Conservation (phyloP, 2,113 vertebrate genomes). For the Macquaria australasica region DNA sequence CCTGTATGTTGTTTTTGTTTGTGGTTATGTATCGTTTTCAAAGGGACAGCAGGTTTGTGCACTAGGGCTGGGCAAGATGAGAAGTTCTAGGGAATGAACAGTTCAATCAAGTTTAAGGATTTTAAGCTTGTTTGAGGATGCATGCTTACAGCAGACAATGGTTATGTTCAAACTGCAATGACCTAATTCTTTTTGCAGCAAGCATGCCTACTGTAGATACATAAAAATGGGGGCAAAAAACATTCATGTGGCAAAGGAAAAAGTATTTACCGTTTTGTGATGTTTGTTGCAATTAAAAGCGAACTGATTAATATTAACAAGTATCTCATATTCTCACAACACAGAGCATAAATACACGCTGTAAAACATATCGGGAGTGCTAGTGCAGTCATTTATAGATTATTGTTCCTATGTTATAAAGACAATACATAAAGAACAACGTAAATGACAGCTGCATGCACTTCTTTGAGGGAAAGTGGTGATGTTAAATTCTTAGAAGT, state of each 20-base stretch:
- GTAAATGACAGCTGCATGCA: not conserved
- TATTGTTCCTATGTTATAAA: not conserved
- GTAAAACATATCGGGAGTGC: not conserved
- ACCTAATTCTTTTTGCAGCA: slow-evolving; percentile 36
- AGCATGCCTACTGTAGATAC: slow-evolving; percentile 47
- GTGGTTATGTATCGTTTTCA: slow-evolving; percentile 82
- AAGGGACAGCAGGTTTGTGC: slow-evolving; percentile 81
- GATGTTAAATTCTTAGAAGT: slow-evolving; percentile 24
- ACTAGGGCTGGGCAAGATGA: slow-evolving; percentile 70
- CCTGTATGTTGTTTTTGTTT: slow-evolving; percentile 48
- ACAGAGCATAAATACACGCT: not conserved
- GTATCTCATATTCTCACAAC: not conserved
- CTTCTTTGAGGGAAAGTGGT: not conserved
- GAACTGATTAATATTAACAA: not conserved
- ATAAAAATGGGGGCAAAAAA: slow-evolving; percentile 14
- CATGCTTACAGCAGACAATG: slow-evolving; percentile 60
- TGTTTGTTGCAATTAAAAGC: slow-evolving; percentile 14
- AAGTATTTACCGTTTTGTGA: not conserved
- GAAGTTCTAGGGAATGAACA: slow-evolving; percentile 31
- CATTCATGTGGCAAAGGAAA: slow-evolving; percentile 3
- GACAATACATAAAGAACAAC: not conserved
- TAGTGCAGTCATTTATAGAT: not conserved
- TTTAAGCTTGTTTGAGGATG: slow-evolving; percentile 58
- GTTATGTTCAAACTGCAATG: slow-evolving; percentile 38
- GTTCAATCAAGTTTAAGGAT: slow-evolving; percentile 35